phyloP scores from a whole-genome alignment of 2,113 vertebrate genomes.

The Podarcis cretensis region DNA sequence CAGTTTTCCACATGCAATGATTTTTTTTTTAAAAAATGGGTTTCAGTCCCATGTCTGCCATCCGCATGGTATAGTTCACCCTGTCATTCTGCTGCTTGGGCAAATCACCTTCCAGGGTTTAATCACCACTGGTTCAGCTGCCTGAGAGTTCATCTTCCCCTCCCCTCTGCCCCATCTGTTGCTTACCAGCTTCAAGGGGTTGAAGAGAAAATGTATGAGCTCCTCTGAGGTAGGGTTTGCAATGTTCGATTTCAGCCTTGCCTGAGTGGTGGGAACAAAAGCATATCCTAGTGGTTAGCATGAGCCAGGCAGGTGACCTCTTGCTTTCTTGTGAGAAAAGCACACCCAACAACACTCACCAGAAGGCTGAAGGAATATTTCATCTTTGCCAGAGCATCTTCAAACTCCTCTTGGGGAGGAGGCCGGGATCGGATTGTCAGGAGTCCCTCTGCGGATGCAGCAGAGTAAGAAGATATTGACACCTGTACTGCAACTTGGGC shows the following conservation, averaged over 20 bases:
- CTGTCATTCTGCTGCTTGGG: neutral
- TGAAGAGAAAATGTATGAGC: conserved; percentile 86
- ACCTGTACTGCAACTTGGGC: no score
- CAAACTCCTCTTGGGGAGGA: conserved; percentile 83
- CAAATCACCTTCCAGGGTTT: neutral
- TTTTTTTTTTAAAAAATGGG: no score
- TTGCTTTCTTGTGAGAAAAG: neutral
- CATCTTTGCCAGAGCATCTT: conserved; percentile 86
- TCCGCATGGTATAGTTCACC: no score
- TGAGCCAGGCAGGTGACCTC: neutral
- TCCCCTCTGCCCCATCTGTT: accelerated
- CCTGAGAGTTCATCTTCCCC: neutral
- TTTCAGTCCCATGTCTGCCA: neutral
- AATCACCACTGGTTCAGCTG: neutral
- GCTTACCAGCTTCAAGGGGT: conserved; percentile 88
- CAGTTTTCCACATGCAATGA: neutral
- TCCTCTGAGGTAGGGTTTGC: conserved; percentile 84
- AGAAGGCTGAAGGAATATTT: conserved; percentile 90
- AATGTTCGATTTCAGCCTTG: conserved; percentile 82
- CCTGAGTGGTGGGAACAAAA: conserved; percentile 67
- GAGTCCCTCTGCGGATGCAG: conserved; percentile 77
- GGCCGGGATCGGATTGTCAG: conserved; percentile 80
- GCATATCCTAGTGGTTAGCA: neutral
- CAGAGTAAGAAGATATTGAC: neutral
- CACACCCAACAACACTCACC: conserved; percentile 72